Percentiles rank a stretch among this genome's conserved stretches.
Evolutionary conservation across 1,140 invertebrate species (phyloP).

Genomic region (Brachionus calyciflorus): DNA sequence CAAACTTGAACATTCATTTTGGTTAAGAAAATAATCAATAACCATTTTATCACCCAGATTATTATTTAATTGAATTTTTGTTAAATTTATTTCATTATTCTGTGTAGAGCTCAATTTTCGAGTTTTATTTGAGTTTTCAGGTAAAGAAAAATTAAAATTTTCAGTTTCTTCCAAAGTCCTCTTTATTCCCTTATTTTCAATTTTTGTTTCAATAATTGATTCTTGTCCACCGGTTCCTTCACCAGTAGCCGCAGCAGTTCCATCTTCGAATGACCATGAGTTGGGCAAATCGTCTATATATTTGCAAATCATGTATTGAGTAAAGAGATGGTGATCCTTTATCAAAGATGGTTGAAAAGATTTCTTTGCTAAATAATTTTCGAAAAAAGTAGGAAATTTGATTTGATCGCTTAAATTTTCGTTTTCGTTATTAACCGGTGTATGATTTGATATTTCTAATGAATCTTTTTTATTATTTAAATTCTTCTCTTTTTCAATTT

Average conservation of each 20-base stretch:
- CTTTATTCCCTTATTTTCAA: background rate
- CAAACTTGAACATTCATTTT: background rate
- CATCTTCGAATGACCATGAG: background rate
- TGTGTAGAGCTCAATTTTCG: constrained; percentile 6
- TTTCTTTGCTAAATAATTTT: constrained; percentile 2
- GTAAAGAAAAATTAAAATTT: background rate
- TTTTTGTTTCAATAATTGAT: background rate
- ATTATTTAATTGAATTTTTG: background rate
- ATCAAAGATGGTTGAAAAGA: background rate
- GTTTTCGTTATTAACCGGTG: background rate
- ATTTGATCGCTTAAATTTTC: background rate
- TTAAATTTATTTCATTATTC: background rate
- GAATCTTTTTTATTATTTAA: too few species aligned
- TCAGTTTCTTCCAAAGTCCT: background rate
- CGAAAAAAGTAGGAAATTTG: background rate
- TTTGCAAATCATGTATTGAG: constrained; percentile 44
- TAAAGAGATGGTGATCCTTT: constrained; percentile 22
- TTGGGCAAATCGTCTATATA: constrained; percentile 39
- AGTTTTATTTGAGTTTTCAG: background rate
- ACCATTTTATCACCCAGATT: background rate
- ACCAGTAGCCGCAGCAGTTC: background rate
- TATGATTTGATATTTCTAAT: too few species aligned
- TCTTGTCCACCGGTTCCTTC: background rate
- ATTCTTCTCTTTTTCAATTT: too few species aligned
- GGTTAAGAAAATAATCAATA: constrained; percentile 8